Base-by-base conservation (phyloP, 2,888 invertebrate species). In the Acronicta leporina region DNA sequence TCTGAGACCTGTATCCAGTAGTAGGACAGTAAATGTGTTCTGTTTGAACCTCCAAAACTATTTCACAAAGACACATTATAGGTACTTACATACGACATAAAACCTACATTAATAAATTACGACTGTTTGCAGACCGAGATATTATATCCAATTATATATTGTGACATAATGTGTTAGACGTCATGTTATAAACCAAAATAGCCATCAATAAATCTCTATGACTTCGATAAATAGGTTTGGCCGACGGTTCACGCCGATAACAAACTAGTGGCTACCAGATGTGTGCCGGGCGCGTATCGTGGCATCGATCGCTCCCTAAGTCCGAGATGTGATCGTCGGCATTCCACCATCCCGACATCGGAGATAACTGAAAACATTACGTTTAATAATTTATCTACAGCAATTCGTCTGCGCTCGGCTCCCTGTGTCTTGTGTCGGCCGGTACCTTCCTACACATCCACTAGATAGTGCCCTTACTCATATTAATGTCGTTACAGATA, bases 181-280 rank as follows among this genome's bases (percentile, higher is more conserved):
- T 85, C 80, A 81, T 85, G 84, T 87, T 87, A 87, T 87, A 87
- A 82, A 84, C 81, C 84, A 82, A 85, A 88, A 87, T 85, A 82
- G 81, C 70, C 74, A 79, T 85, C 83, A 79, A 89, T 90, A 89
- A 89, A 90, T 90, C 89, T 88, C 83, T 79, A 77, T 88, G 89
- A 90, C 89, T 89, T 86, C 87, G 89, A 89, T 89, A 87, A 88
- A 90, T 90, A 87, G 87, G 87, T 86, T 85, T 81, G 82, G 83
- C 80, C 75, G 81, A 81, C 79, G 86, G 85, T 88, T 87, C 81
- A 84, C 88, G 83, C 85, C 85, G 89, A 89, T 87, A 87, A 88
- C 85, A 81, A 82, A 86, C 82, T 81, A 82, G 83, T 79, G 81
- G 88, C 89, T 90, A 87, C 90, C 88, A 89, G 89, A 88, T 89